These are phyloP conservation scores for Diloba caeruleocephala DNA, from an alignment of 2,888 invertebrate genomes.

Conservation along the genomic window DNA sequence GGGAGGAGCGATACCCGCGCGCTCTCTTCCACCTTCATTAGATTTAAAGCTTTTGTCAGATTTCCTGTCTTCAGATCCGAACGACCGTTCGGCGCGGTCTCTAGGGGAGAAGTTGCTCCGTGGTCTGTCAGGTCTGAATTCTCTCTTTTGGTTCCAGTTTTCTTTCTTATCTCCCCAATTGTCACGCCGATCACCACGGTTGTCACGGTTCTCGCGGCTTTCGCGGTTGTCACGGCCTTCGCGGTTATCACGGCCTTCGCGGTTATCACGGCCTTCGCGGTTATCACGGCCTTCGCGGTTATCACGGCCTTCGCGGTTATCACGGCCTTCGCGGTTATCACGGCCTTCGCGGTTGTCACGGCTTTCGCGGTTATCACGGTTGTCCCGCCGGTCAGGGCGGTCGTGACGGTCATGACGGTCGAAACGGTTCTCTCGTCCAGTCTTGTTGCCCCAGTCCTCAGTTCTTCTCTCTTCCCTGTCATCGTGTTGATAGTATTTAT, in stretches of 20 bases:
- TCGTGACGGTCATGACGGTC: slow-evolving; percentile 46
- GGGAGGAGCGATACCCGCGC: slow-evolving; percentile 68
- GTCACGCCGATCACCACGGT: slow-evolving; percentile 56
- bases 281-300: slow-evolving; percentile 51
- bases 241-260: slow-evolving; percentile 40
- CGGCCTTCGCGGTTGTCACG: slow-evolving; percentile 62
- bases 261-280: slow-evolving; percentile 45
- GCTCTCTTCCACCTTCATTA: slow-evolving; percentile 64
- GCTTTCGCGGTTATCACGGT: slow-evolving; percentile 36
- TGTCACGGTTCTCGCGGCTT: slow-evolving; percentile 43
- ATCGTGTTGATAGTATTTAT: slow-evolving; percentile 65
- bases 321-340: slow-evolving; percentile 58
- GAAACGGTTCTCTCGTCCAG: slow-evolving; percentile 48
- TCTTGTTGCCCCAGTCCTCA: slow-evolving; percentile 66
- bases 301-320: slow-evolving; percentile 38
- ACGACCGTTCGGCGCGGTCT: slow-evolving; percentile 76
- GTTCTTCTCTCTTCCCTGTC: slow-evolving; percentile 68
- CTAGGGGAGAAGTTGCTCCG: slow-evolving; percentile 77
- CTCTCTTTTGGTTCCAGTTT: slow-evolving; percentile 53
- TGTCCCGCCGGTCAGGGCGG: slow-evolving; percentile 48
- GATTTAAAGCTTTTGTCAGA: slow-evolving; percentile 74
- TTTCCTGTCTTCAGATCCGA: slow-evolving; percentile 69
- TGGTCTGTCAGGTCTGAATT: slow-evolving; percentile 63
- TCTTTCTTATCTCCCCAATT: slow-evolving; percentile 63
- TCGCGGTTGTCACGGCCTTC: slow-evolving; percentile 54